Evolutionary conservation across 1,140 invertebrate species (phyloP), one percentile per base, ranked within the genome.

Genomic region (Scylla paramamosain): DNA sequence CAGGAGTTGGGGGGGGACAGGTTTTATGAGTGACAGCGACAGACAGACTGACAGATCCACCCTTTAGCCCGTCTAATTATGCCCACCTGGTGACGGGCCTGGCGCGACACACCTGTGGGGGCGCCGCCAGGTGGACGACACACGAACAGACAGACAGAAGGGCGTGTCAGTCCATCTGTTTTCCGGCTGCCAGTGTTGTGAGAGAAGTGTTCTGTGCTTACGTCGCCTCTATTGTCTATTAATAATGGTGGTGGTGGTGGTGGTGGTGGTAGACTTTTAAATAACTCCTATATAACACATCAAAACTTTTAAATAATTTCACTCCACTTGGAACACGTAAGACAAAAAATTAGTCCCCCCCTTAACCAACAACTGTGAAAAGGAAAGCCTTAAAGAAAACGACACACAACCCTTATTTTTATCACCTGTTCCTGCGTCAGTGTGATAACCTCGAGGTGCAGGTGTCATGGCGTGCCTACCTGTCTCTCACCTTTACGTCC

Each of bases 1-100:
- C 48, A 90, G 48, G 20, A n/a, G n/a, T n/a, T n/a, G n/a, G 12
- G 16, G 20, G 39, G 32, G 14, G 4, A 7, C 4, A 45, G 20
- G 46, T 12, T 39, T 91, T 91, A 91, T 59, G 89, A 91, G 10
- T 59, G 46, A 59, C 89, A 91, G 48, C 46, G 89, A 91, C 89
- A 91, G 48, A 91, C 89, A 91, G 89, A 91, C 89, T 91, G 89
- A 91, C 89, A 91, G 89, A 91, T 59, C 89, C 48, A 10, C 89
- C 28, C 89, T 59, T 59, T 28, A 45, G 45, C 16, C 39, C 89
- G 39, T 91, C 89, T 91, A 91, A 91, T 91, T 91, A 91, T 59
- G 89, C 89, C 46, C 89, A 52, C 89, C 89, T 91, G 89, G 46
- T 91, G 89, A 91, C 89, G 89, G 89, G 89, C 8, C n/a, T 59